A percentile compares a stretch with the other conserved stretches of the same genome.
These are phyloP conservation scores for Saxicola maurus DNA, from an alignment of 2,797 vertebrate species.

Conservation along the genomic window DNA sequence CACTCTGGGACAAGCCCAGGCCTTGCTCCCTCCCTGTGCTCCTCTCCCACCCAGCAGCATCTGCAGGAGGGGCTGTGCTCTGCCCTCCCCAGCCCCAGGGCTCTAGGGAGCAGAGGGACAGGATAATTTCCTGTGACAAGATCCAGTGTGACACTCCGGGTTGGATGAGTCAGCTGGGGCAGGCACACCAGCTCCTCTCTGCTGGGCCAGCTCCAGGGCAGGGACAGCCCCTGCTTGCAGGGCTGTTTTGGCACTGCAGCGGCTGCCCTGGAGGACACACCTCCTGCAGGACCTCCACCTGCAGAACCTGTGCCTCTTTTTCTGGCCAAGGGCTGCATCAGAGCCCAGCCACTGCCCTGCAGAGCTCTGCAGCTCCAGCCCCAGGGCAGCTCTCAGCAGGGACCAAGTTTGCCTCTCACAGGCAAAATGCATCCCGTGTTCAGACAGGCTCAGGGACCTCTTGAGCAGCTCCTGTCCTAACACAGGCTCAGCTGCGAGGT, in stretches of 20 bases:
- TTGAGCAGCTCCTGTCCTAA: background rate
- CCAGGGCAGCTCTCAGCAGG: background rate
- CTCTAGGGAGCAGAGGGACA: background rate
- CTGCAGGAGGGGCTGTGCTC: rapidly evolving
- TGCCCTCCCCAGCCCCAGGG: rapidly evolving
- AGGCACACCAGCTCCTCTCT: background rate
- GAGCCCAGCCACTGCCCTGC: background rate
- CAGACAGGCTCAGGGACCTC: background rate
- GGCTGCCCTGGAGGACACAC: background rate
- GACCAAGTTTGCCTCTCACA: background rate
- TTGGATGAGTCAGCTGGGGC: background rate
- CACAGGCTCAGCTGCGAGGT: rapidly evolving
- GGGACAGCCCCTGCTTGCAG: background rate
- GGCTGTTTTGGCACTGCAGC: background rate
- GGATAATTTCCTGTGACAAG: background rate
- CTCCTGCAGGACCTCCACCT: background rate
- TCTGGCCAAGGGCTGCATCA: background rate
- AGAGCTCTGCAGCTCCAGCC: background rate
- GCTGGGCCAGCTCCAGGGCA: background rate
- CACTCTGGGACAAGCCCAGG: rapidly evolving
- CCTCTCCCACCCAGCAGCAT: background rate
- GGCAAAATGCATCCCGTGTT: rapidly evolving
- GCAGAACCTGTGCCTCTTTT: background rate
- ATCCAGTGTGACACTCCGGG: background rate
- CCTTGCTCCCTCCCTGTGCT: rapidly evolving